Percentiles rank a stretch among this genome's conserved stretches.
Conservation (phyloP, 2,888 invertebrate genomes). For the Chamaedrilus cognettii region DNA sequence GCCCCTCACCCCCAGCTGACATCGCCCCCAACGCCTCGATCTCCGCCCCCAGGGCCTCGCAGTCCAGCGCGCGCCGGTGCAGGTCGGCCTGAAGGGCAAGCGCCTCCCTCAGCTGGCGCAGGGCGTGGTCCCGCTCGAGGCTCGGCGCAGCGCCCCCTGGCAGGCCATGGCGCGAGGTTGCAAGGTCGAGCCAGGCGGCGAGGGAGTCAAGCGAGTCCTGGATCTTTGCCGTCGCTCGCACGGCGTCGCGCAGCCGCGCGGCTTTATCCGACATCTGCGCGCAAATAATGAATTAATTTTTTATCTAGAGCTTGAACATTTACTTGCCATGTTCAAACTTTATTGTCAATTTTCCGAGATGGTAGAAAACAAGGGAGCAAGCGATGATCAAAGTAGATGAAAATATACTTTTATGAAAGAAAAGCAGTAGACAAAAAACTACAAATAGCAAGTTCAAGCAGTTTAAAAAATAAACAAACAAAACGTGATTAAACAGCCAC, state of each 20-base stretch:
- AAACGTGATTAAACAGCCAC: no score
- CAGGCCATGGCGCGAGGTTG: slow-evolving; percentile 73
- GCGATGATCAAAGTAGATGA: no score
- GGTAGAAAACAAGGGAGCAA: no score
- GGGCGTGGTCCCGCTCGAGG: slow-evolving; percentile 76
- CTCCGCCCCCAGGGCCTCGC: neutral
- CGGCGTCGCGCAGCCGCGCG: slow-evolving; percentile 61
- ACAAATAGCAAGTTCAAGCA: neutral
- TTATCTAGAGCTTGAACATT: no score
- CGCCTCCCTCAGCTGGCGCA: slow-evolving; percentile 83
- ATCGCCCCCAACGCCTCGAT: neutral
- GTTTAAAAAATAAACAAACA: no score
- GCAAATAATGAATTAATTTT: neutral
- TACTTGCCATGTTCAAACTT: no score
- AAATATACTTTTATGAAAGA: no score
- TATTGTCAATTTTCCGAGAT: no score
- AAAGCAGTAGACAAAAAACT: neutral
- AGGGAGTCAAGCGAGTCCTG: slow-evolving; percentile 74
- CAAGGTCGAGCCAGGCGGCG: slow-evolving; percentile 76
- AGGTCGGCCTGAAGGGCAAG: slow-evolving; percentile 49
- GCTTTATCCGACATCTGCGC: slow-evolving; percentile 69
- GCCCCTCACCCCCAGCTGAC: no score
- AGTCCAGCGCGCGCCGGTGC: neutral
- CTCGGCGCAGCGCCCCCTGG: slow-evolving; percentile 66
- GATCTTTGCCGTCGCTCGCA: slow-evolving; percentile 69